Conservation (phyloP, 2,888 invertebrate species). For the Sphaerophoria taeniata region DNA sequence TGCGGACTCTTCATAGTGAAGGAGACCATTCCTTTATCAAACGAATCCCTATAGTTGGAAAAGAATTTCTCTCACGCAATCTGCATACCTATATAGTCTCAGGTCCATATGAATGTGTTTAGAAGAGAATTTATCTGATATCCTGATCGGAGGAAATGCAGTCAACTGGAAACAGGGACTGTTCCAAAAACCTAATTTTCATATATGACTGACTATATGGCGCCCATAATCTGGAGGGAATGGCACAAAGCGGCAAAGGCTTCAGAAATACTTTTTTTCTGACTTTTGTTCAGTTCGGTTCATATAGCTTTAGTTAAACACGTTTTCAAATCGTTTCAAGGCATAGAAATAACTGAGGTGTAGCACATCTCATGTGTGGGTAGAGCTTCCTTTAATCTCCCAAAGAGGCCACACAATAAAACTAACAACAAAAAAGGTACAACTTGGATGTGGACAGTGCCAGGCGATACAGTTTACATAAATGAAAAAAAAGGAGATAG, state of each 20-base stretch:
- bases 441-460: neutral
- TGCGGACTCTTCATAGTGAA: neutral
- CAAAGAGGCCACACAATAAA: neutral
- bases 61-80: slow-evolving; percentile 68
- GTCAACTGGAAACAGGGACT: slow-evolving; percentile 54
- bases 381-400: neutral
- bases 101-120: neutral
- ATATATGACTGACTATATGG: slow-evolving; percentile 5
- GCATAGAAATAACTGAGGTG: slow-evolving; percentile 56
- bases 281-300: neutral
- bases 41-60: slow-evolving; percentile 28
- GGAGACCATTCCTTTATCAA: slow-evolving; percentile 29
- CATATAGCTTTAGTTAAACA: no score
- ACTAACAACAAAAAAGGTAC: neutral
- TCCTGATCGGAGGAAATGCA: slow-evolving; percentile 43
- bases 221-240: slow-evolving; percentile 33
- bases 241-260: no score
- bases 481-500: no score
- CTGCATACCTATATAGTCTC: slow-evolving; percentile 42
- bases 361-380: slow-evolving; percentile 22
- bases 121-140: no score
- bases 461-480: neutral
- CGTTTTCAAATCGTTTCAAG: slow-evolving; percentile 44
- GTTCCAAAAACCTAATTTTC: slow-evolving; percentile 20
- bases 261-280: slow-evolving; percentile 17